These are phyloP conservation scores for Lagopus muta DNA, from an alignment of 2,113 vertebrate species.

Conservation along the genomic window DNA sequence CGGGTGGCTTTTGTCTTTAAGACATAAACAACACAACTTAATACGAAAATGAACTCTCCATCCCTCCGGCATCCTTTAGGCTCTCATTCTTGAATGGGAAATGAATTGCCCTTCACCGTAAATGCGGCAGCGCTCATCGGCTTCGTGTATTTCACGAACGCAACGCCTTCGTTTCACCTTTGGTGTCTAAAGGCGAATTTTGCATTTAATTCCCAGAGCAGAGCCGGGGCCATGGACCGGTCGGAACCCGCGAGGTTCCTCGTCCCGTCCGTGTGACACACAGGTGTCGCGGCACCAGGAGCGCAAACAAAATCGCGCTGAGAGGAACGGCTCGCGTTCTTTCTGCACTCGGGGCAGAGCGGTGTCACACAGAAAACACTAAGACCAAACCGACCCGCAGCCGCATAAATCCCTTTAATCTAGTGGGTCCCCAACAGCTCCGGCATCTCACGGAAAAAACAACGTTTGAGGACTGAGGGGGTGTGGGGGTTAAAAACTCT, in stretches of 20 bases:
- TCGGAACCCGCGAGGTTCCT: neutral
- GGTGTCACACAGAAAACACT: neutral
- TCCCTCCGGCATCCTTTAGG: slow-evolving; percentile 27
- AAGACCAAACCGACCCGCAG: neutral
- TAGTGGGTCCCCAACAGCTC: neutral
- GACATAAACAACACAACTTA: slow-evolving; percentile 30
- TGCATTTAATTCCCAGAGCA: neutral
- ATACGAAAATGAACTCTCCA: slow-evolving; percentile 20
- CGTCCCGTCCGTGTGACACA: slow-evolving; percentile 1
- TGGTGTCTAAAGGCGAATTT: neutral
- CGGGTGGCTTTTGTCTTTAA: slow-evolving; percentile 53
- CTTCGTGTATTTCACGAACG: neutral
- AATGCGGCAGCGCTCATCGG: neutral
- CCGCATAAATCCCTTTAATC: neutral
- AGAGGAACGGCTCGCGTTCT: neutral
- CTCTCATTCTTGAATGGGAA: neutral
- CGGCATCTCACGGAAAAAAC: neutral
- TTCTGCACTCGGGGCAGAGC: neutral
- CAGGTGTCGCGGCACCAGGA: neutral
- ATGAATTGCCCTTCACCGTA: slow-evolving; percentile 12
- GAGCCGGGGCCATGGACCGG: neutral
- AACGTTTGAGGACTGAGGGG: neutral
- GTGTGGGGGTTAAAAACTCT: neutral
- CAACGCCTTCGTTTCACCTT: neutral
- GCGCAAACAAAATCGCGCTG: neutral